Conservation (phyloP, 1,140 invertebrate species). For the Drosophila parabipectinata region DNA sequence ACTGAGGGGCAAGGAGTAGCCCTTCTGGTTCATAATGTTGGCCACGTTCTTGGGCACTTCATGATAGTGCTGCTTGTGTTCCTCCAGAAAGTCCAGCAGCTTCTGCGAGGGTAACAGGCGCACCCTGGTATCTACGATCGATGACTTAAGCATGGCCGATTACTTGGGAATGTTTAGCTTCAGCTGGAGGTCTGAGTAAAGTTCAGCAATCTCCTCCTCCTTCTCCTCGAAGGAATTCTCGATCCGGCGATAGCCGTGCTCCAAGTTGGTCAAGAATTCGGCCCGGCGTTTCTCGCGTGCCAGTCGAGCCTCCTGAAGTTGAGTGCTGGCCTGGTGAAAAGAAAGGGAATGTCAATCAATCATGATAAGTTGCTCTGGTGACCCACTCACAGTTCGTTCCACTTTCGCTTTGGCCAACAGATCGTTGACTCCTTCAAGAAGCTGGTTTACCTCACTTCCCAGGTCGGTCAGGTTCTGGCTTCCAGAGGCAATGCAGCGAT, state of each 20-base stretch:
- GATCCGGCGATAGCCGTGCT: conserved; percentile 89
- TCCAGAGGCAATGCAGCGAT: conserved; percentile 74
- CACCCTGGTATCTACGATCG: conserved; percentile 67
- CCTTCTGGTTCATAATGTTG: conserved; percentile 50
- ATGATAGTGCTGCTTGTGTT: conserved; percentile 45
- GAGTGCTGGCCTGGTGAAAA: conserved; percentile 84
- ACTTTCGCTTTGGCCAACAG: conserved; percentile 65
- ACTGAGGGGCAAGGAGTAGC: conserved; percentile 33
- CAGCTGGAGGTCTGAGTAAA: conserved; percentile 90
- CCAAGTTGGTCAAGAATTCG: conserved; percentile 90
- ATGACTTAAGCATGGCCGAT: conserved; percentile 79
- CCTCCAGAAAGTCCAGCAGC: conserved; percentile 70
- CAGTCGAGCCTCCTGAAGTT: conserved; percentile 86
- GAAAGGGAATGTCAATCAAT: conserved; percentile 3
- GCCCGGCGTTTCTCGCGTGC: conserved; percentile 88
- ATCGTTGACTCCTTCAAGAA: conserved; percentile 52
- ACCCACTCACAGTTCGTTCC: conserved; percentile 45
- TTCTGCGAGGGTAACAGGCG: conserved; percentile 86
- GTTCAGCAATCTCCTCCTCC: conserved; percentile 90
- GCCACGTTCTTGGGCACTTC: conserved; percentile 59
- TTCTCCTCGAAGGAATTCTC: conserved; percentile 91
- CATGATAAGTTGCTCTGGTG: conserved; percentile 1
- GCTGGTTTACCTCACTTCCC: conserved; percentile 50
- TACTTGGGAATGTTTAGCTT: conserved; percentile 87
- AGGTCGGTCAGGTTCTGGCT: conserved; percentile 52